Percentiles rank a stretch among this genome's conserved stretches.
Conservation (phyloP, 2,797 vertebrate genomes). For the Oophaga sylvatica region DNA sequence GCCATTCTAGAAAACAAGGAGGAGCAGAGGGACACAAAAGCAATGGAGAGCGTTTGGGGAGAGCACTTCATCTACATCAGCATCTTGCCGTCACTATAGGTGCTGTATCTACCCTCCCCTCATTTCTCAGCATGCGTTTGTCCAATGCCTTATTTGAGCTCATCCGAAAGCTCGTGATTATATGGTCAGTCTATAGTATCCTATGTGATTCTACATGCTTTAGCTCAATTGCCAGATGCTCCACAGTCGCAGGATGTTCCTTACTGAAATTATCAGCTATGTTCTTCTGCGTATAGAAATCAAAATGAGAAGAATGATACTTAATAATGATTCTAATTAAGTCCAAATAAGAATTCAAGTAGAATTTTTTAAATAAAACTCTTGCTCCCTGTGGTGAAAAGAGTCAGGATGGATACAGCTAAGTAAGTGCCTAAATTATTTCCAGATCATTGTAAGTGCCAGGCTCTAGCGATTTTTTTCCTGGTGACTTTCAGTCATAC, state of each 20-base stretch:
- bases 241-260: background rate
- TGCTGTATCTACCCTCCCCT: too few species aligned
- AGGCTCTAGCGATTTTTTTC: background rate
- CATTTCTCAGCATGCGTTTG: too few species aligned
- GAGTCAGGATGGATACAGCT: background rate
- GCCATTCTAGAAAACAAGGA: too few species aligned
- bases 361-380: background rate
- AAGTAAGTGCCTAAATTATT: constrained; percentile 12
- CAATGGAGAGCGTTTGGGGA: too few species aligned
- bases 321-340: constrained; percentile 8
- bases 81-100: too few species aligned
- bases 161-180: too few species aligned
- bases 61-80: too few species aligned
- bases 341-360: background rate
- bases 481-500: too few species aligned
- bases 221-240: background rate
- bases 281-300: background rate
- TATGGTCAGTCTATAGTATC: too few species aligned
- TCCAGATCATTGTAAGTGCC: background rate
- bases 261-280: background rate
- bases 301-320: constrained; percentile 12
- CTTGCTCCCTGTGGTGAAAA: background rate
- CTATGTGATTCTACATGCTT: background rate
- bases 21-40: too few species aligned
- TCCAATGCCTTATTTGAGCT: too few species aligned